Evolutionary conservation across 2,797 vertebrate species (phyloP).

Genomic region (Microctenopoma stevenorrisi): DNA sequence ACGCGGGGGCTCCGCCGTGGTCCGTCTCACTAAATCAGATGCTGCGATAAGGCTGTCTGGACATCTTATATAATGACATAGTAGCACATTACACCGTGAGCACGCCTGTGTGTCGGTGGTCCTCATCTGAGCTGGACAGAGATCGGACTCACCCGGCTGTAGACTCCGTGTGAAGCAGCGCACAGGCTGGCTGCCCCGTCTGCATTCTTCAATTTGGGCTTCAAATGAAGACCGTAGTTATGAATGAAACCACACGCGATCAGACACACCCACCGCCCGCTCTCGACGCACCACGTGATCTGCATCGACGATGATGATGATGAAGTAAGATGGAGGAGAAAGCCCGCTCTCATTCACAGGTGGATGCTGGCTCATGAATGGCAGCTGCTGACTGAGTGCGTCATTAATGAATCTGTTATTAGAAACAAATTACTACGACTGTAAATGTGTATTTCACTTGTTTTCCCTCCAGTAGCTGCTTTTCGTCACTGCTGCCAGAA

Average conservation of each 20-base stretch:
- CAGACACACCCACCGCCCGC: conserved; percentile 79
- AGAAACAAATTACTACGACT: background rate
- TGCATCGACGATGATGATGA: conserved; percentile 41
- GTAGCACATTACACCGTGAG: conserved; percentile 28
- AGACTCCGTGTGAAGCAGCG: conserved; percentile 55
- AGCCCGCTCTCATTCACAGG: conserved; percentile 53
- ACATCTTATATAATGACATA: conserved; percentile 63
- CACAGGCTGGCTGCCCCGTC: conserved; percentile 60
- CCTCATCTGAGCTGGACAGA: conserved; percentile 2
- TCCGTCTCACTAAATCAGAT: conserved; percentile 26
- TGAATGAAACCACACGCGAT: conserved; percentile 81
- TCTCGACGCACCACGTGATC: conserved; percentile 72
- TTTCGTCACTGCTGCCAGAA: background rate
- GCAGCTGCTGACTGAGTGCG: background rate
- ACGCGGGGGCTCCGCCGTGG: conserved; percentile 5
- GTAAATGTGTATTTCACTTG: background rate
- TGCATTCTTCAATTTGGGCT: conserved; percentile 75
- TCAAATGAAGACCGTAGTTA: conserved; percentile 75
- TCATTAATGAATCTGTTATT: background rate
- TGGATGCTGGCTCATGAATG: conserved; percentile 55
- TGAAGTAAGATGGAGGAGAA: conserved; percentile 65
- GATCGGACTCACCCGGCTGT: conserved; percentile 60
- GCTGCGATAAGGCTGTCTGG: background rate
- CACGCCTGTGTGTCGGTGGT: conserved; percentile 13
- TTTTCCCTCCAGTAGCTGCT: background rate